Percentiles rank a stretch among this genome's conserved stretches.
Evolutionary conservation across 2,888 invertebrate genomes (phyloP).

Genomic region (Pomacea canaliculata): DNA sequence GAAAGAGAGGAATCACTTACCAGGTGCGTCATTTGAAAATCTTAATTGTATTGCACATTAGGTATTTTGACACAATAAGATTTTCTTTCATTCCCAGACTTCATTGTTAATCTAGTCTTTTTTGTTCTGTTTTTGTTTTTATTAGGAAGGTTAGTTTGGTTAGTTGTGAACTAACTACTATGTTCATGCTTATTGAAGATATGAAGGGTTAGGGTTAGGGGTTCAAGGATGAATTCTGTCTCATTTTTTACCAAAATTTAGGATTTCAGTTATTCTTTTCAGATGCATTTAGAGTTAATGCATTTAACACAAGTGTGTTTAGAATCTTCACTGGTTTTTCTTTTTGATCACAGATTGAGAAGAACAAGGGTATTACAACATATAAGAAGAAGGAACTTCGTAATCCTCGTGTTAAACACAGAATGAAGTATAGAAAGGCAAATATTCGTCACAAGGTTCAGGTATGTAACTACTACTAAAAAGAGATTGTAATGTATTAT

Average conservation of each 20-base stretch:
- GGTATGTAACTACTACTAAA: conserved; percentile 71
- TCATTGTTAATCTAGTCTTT: background rate
- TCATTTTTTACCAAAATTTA: too few species aligned
- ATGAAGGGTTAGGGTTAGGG: too few species aligned
- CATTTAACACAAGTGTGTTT: background rate
- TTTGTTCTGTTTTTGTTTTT: background rate
- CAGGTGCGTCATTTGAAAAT: conserved; percentile 21
- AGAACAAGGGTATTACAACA: conserved; percentile 94
- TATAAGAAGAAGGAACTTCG: conserved; percentile 90
- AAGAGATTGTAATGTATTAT: background rate
- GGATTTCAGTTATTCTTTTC: background rate
- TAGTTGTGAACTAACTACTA: background rate
- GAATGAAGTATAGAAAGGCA: conserved; percentile 92
- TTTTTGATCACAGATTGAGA: conserved; percentile 80
- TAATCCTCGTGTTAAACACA: conserved; percentile 95
- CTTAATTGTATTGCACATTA: too few species aligned
- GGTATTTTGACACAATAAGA: background rate
- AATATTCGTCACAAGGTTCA: conserved; percentile 92
- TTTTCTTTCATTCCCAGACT: background rate
- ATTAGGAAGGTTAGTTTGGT: background rate
- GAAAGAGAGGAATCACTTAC: conserved; percentile 26
- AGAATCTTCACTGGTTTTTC: background rate
- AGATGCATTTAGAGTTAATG: background rate
- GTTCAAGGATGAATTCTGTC: background rate
- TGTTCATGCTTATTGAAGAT: background rate